Base-by-base conservation (phyloP, 2,797 vertebrate genomes). In the Schizopygopsis pylzovi region DNA sequence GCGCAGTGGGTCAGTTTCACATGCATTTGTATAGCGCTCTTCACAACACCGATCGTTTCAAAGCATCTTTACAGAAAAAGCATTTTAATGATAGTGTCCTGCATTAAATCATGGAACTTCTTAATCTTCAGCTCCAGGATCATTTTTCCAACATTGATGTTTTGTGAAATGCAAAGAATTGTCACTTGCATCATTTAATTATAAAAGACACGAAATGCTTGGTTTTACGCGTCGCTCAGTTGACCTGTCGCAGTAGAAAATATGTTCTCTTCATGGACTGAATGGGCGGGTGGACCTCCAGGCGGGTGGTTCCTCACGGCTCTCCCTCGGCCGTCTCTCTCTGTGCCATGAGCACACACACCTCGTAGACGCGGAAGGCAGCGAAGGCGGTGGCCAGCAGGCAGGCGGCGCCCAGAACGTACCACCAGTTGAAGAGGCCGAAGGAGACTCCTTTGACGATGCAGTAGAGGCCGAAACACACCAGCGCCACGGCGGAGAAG, bases 351-450 rank as follows among this genome's bases (percentile, higher is more conserved):
- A 87, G 33, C 18, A 85, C 49, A 59, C 92, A 93, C 79, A 92
- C 92, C 86, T 94, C 93, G 70, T 93, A 94, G 33, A 95, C 89
- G 0, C 91, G 88, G 75, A 94, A 93, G 9, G 89, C 89, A 16
- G 92, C 88, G 3, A 94, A 93, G 22, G 89, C 89, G 3, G 92
- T 90, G 10, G 91, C 91, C 12, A 93, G 61, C n/a, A 94, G 85
- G 83, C 92, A 92, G 56, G 91, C 91, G 0, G 85, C 89, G 3
- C 93, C 93, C 2, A 94, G 84, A 77, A 94, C 90, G 81, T 92
- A 92, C 94, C 94, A 95, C 94, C 94, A 94, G 88, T 89, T 94
- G 83, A 94, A 95, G 18, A 89, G 89, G 54, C 89, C 90, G 16
- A 92, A 92, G 1, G 92, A 91, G 59, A 90, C 70, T 5, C 91